Conservation (phyloP, 2,797 vertebrate species). For the Coregonus suidteri region DNA sequence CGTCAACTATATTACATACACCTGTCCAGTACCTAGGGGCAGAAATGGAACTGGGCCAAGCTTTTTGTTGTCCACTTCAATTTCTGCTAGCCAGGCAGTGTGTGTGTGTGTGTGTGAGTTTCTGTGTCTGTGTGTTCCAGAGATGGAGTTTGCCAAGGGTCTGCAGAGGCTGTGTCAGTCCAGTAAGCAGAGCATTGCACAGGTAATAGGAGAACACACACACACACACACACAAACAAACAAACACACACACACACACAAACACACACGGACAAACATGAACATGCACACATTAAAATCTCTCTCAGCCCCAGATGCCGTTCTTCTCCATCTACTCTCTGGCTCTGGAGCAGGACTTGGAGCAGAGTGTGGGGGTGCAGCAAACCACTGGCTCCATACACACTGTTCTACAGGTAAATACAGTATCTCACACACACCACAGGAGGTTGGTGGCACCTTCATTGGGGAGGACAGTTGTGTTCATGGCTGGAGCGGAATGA, state of each 20-base stretch:
- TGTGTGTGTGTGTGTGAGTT: neutral
- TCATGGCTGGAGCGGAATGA: no score
- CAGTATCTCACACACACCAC: no score
- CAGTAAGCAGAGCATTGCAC: slow-evolving; percentile 87
- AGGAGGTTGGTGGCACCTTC: no score
- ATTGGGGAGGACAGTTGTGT: no score
- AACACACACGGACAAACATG: neutral
- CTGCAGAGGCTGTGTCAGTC: slow-evolving; percentile 89
- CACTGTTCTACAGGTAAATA: slow-evolving; percentile 32
- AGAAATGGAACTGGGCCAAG: neutral
- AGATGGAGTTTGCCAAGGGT: slow-evolving; percentile 91
- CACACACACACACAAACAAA: neutral
- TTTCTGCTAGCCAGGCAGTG: neutral
- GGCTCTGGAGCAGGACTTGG: slow-evolving; percentile 94
- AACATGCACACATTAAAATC: neutral
- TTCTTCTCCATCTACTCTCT: slow-evolving; percentile 94
- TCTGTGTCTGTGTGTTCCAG: slow-evolving; percentile 62
- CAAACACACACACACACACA: neutral
- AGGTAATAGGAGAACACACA: slow-evolving; percentile 68
- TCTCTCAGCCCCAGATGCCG: slow-evolving; percentile 88
- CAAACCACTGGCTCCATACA: slow-evolving; percentile 83
- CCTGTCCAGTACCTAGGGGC: slow-evolving; percentile 1
- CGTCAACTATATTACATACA: neutral
- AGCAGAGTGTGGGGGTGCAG: slow-evolving; percentile 79
- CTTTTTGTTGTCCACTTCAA: neutral